Evolutionary conservation across 1,140 invertebrate genomes (phyloP), one percentile per base, ranked within the genome.

Genomic region (Anastrepha obliqua): DNA sequence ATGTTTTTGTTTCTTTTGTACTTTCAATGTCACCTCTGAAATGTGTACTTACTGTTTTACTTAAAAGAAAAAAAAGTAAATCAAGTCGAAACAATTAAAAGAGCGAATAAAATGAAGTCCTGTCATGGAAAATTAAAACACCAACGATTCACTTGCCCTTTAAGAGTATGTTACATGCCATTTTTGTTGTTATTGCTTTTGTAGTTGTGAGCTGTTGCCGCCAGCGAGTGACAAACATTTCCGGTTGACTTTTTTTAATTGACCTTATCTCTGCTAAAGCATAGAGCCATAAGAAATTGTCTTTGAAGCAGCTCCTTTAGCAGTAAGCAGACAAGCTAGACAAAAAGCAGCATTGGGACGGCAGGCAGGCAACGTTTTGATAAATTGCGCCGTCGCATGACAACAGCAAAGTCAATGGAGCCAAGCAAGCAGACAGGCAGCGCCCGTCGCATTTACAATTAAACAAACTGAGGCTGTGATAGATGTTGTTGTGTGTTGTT

Each of bases 201-300:
- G 64, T 42, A 11, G n/a, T 81, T 8, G 47, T 29, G 74, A 29
- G 11, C 74, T 42, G 15, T 81, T 81, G 74, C 55, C 74, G 44
- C 74, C 74, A 81, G 47, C 91, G n/a, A 55, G 91, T 91, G 91
- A 90, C 91, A 81, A 90, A 91, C 91, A 91, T 91, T 91, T 91
- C 91, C 91, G 91, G 91, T 91, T 91, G 91, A 89, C 91, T 55
- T 91, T 90, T 91, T 91, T 91, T 91, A 91, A 91, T 91, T 91
- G 91, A 91, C 91, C 91, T 91, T 91, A 91, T 91, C 91, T 91
- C 88, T 87, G 87, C 62, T 86, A 47, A 59, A 62, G 88, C 86
- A 15, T 87, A 51, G 3, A 47, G 58, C 87, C 88, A 81, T 74
- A 62, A 47, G 11, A 13, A 17, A 8, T 81, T 20, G 74, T 11